Percentiles rank a stretch among this genome's conserved stretches.
These are phyloP conservation scores for Hormiphora californensis DNA, from an alignment of 37 sponge, comb jelly and placozoan genomes.

Conservation along the genomic window DNA sequence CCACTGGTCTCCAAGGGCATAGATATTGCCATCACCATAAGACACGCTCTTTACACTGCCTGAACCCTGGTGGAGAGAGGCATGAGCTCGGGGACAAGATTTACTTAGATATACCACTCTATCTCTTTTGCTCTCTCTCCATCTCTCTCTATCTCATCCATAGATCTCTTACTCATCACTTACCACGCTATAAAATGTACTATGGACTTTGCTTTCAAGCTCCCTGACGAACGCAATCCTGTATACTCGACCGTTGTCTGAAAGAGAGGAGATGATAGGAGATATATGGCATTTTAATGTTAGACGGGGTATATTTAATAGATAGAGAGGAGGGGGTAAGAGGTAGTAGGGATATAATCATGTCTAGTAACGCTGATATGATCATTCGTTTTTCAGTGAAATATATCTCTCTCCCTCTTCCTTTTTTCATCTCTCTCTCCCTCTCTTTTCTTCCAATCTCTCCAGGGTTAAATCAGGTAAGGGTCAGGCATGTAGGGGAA, in stretches of 20 bases:
- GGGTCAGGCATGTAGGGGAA: too few species aligned
- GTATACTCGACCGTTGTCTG: conserved; percentile 20
- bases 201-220: not conserved
- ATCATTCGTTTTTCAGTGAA: not conserved
- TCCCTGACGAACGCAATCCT: conserved; percentile 26
- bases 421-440: too few species aligned
- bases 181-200: conserved; percentile 1
- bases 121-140: not conserved
- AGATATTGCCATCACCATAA: not conserved
- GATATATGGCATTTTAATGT: not conserved
- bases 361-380: not conserved
- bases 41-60: not conserved
- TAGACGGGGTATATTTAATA: not conserved
- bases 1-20: conserved; percentile 22
- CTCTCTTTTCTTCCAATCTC: too few species aligned
- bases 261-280: not conserved
- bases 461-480: too few species aligned
- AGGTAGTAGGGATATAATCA: not conserved
- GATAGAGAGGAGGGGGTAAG: not conserved
- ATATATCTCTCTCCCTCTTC: too few species aligned
- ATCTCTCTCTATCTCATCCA: too few species aligned
- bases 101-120: too few species aligned
- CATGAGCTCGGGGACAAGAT: too few species aligned
- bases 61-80: not conserved
- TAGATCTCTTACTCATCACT: too few species aligned